A percentile compares a stretch with the other conserved stretches of the same genome.
Conservation (phyloP, 1,140 invertebrate genomes). For the Ceratina calcarata region DNA sequence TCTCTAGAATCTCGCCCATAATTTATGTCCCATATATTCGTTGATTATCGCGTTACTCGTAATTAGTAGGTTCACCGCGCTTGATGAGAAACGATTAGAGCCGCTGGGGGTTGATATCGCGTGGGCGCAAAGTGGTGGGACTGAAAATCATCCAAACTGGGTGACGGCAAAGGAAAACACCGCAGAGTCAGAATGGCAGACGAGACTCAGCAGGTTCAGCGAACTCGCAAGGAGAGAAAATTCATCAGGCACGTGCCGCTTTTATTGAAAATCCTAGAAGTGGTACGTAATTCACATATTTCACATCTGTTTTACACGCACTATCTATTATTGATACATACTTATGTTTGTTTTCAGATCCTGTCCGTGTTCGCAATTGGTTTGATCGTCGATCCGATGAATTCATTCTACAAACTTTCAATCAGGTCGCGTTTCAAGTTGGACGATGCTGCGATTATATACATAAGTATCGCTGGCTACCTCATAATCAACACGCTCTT, state of each 20-base stretch:
- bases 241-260: slow-evolving; percentile 72
- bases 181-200: slow-evolving; percentile 79
- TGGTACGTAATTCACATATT: slow-evolving; percentile 70
- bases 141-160: slow-evolving; percentile 73
- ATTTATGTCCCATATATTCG: background rate
- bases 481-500: slow-evolving; percentile 84
- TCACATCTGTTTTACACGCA: no score
- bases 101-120: slow-evolving; percentile 1
- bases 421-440: slow-evolving; percentile 77
- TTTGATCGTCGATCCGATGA: slow-evolving; percentile 82
- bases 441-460: slow-evolving; percentile 82
- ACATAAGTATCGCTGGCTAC: slow-evolving; percentile 82
- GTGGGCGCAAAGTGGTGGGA: slow-evolving; percentile 36
- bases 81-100: slow-evolving; percentile 14
- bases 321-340: background rate
- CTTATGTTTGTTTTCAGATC: slow-evolving; percentile 66
- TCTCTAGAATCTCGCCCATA: background rate
- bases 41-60: slow-evolving; percentile 45
- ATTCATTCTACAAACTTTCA: slow-evolving; percentile 73
- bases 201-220: slow-evolving; percentile 71
- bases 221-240: slow-evolving; percentile 69
- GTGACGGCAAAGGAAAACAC: slow-evolving; percentile 76
- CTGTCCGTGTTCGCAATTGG: slow-evolving; percentile 80
- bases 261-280: slow-evolving; percentile 76
- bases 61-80: slow-evolving; percentile 30